These are phyloP conservation scores for Himalopsyche anomala DNA, from an alignment of 2,888 invertebrate genomes.

Conservation along the genomic window DNA sequence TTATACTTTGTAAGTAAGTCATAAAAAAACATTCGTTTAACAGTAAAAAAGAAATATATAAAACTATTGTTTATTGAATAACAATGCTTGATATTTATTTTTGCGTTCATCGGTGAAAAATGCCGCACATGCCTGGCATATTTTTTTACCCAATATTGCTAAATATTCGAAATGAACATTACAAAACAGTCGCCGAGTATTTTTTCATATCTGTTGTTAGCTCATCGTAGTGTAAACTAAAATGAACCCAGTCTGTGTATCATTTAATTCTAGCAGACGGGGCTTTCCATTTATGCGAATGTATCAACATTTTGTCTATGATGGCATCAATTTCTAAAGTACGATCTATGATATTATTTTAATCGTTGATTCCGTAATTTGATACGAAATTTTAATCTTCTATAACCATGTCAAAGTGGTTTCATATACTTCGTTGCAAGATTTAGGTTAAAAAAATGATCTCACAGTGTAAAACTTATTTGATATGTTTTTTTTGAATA, in stretches of 20 bases:
- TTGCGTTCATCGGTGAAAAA: background rate
- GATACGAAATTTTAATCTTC: too few relatives aligned
- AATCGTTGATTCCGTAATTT: too few relatives aligned
- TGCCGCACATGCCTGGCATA: background rate
- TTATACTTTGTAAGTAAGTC: too few relatives aligned
- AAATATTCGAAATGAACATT: background rate
- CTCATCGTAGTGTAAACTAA: constrained; percentile 37
- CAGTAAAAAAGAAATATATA: too few relatives aligned
- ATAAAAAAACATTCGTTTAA: too few relatives aligned
- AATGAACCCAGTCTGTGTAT: constrained; percentile 8
- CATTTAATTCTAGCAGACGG: constrained; percentile 27
- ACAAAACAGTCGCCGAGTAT: background rate
- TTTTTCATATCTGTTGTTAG: constrained; percentile 31
- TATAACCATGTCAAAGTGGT: too few relatives aligned
- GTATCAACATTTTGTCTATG: background rate
- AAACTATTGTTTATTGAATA: too few relatives aligned
- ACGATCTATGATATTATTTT: background rate
- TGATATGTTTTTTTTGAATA: too few relatives aligned
- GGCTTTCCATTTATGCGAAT: background rate
- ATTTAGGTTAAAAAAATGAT: too few relatives aligned
- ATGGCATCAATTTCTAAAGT: background rate
- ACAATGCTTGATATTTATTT: too few relatives aligned
- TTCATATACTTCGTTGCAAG: too few relatives aligned
- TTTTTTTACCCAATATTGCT: background rate
- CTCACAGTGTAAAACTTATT: too few relatives aligned